phyloP scores from a whole-genome alignment of 1,140 invertebrate genomes.

The Drosophila punjabiensis region DNA sequence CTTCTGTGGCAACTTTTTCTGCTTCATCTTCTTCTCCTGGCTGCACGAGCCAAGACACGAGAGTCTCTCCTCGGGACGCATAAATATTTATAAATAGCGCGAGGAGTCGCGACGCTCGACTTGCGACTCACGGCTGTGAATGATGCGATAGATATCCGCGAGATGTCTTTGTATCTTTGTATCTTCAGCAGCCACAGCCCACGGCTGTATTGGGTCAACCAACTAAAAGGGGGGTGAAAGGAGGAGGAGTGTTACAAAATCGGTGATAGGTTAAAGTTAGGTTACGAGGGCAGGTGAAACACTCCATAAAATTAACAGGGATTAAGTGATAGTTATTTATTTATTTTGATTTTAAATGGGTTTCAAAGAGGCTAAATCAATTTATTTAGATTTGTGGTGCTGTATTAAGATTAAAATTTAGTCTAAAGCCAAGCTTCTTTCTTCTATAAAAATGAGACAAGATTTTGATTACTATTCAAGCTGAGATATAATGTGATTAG shows the following conservation, averaged over 20 bases:
- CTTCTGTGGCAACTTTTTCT: constrained; percentile 20
- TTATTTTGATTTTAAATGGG: background rate
- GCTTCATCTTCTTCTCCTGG: background rate
- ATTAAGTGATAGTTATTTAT: background rate
- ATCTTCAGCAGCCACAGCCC: background rate
- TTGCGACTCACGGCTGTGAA: constrained; percentile 42
- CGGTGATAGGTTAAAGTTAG: background rate
- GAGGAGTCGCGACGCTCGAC: constrained; percentile 39
- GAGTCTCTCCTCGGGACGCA: constrained; percentile 48
- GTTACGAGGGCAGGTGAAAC: no score
- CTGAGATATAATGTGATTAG: background rate
- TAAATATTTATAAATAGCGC: constrained; percentile 79
- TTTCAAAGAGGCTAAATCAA: no score
- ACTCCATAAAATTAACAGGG: no score
- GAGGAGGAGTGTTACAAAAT: constrained; percentile 11
- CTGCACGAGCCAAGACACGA: constrained; percentile 21
- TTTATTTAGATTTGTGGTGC: no score
- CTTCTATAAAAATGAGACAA: background rate
- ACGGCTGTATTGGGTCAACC: constrained; percentile 25
- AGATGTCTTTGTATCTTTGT: constrained; percentile 33
- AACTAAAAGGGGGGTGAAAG: background rate
- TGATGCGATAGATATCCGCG: constrained; percentile 59
- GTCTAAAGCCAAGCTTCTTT: no score
- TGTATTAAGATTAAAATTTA: no score
- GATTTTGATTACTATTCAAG: background rate